These are phyloP conservation scores for Notospermus geniculatus DNA, from an alignment of 1,140 invertebrate species.

Conservation along the genomic window DNA sequence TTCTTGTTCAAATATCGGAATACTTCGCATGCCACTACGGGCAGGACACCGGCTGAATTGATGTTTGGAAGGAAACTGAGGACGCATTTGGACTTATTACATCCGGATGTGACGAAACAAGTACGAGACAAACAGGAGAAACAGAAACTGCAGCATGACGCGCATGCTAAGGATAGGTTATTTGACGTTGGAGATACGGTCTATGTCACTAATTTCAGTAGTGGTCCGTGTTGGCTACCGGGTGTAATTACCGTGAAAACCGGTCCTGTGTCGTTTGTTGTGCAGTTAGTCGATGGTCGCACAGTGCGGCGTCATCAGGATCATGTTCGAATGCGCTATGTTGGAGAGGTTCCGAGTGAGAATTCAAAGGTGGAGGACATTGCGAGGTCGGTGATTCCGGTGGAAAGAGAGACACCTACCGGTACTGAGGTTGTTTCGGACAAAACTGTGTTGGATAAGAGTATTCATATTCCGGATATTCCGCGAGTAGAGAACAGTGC, in stretches of 20 bases:
- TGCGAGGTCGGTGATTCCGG: too few species aligned
- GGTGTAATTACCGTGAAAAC: neutral
- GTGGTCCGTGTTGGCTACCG: neutral
- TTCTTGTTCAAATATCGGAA: conserved; percentile 14
- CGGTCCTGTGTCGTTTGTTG: neutral
- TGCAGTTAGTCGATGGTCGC: neutral
- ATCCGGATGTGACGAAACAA: conserved; percentile 13
- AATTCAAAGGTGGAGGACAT: too few species aligned
- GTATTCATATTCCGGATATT: too few species aligned
- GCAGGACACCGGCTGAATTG: conserved; percentile 23
- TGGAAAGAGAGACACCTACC: too few species aligned
- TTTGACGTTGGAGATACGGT: neutral
- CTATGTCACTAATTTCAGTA: neutral
- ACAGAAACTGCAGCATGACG: conserved; percentile 1
- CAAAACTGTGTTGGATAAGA: too few species aligned
- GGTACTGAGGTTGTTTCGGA: too few species aligned
- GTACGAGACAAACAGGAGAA: conserved; percentile 8
- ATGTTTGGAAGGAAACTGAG: conserved; percentile 16
- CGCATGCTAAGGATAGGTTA: neutral
- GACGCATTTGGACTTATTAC: conserved; percentile 16
- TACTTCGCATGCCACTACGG: too few species aligned
- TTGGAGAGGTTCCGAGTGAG: too few species aligned
- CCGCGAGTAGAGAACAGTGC: too few species aligned
- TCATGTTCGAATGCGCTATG: too few species aligned
- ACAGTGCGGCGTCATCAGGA: neutral